A percentile compares a stretch with the other conserved stretches of the same genome.
phyloP scores from a whole-genome alignment of 2,888 invertebrate genomes.

The Ophion slaviceki region DNA sequence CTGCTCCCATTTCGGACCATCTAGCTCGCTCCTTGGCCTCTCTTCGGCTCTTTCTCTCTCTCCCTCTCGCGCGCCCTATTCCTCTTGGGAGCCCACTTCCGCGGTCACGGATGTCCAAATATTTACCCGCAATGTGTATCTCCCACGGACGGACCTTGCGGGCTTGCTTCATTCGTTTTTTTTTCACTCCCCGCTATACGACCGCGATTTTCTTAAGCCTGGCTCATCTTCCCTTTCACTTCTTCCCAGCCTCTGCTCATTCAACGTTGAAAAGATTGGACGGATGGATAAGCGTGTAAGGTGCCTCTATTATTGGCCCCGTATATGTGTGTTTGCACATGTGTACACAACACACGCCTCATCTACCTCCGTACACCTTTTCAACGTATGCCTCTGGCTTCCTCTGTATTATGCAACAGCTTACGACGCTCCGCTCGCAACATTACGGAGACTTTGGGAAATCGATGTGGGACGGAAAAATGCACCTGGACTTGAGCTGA shows the following conservation, averaged over 20 bases:
- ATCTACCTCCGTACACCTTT: conserved; percentile 30
- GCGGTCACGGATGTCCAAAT: conserved; percentile 80
- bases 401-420: conserved; percentile 53
- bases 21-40: conserved; percentile 48
- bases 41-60: background rate
- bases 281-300: conserved; percentile 63
- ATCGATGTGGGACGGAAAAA: background rate
- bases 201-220: conserved; percentile 48
- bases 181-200: conserved; percentile 12
- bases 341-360: conserved; percentile 1
- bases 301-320: conserved; percentile 62
- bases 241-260: conserved; percentile 48
- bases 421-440: conserved; percentile 25
- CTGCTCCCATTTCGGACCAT: conserved; percentile 26
- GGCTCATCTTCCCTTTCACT: conserved; percentile 55
- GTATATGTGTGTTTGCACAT: conserved; percentile 19
- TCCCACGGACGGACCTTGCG: conserved; percentile 65
- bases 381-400: conserved; percentile 31
- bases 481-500: background rate
- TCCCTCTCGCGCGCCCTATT: conserved; percentile 44
- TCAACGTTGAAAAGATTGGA: conserved; percentile 63
- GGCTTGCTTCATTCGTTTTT: conserved; percentile 30
- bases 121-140: conserved; percentile 79
- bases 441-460: conserved; percentile 5
- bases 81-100: conserved; percentile 68